Base-by-base conservation (phyloP, 2,113 vertebrate genomes). In the Anser cygnoides region DNA sequence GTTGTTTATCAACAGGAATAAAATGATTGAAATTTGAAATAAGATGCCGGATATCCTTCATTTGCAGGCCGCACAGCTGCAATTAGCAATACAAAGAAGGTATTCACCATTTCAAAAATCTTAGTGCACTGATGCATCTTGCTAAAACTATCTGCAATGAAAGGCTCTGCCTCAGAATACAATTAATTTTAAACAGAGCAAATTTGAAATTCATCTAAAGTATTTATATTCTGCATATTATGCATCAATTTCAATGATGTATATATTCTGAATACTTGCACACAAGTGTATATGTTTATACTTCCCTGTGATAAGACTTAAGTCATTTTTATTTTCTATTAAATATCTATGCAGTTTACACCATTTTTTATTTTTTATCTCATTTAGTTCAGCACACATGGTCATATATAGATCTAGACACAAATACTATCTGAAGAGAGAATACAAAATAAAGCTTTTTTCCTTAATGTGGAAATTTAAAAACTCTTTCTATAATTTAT, bases 51-150 rank as follows among this genome's bases (percentile, higher is more conserved):
- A 75, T 95, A 93, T 66, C 90, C 95, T 87, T 89, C 80, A 84
- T 54, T 81, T 84, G 20, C 92, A 95, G 95, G 43, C 88, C 90
- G 95, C 92, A 94, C 39, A 66, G 58, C 94, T 93, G 95, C 80
- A 96, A 96, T 96, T 96, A 96, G 77, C 92, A 94, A 89, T 76
- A 96, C 90, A 96, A 96, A 96, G 86, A 65, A 90, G 77, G 80
- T 46, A 96, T 87, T 91, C 90, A 89, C 57, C 73, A 65, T 57
- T 92, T 92, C 55, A 90, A 72, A 91, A 93, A 81, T 68, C 83
- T 84, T 82, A 62, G 67, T 37, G 92, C 80, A 92, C 33, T 54
- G 86, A 91, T 96, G 95, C 93, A 93, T 92, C 84, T 75, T 50
- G 73, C 84, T 89, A 81, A 89, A 94, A 68, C 88, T 75, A 73